These are phyloP conservation scores for Psilopogon haemacephalus DNA, from an alignment of 2,113 vertebrate genomes.

Conservation along the genomic window DNA sequence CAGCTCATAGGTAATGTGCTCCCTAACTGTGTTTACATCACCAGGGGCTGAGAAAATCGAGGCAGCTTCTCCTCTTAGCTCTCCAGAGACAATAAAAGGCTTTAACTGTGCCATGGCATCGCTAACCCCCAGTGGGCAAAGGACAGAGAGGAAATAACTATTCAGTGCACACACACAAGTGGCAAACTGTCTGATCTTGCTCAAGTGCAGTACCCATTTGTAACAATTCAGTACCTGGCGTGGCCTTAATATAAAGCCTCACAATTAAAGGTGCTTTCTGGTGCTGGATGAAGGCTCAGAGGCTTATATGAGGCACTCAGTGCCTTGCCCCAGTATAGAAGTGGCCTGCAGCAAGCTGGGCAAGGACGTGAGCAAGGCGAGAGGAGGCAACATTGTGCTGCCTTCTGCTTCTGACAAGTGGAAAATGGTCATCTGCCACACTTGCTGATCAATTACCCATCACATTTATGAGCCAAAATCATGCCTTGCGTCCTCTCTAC, in stretches of 20 bases:
- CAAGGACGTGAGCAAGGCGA: background rate
- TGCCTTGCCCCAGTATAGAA: background rate
- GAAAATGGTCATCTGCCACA: background rate
- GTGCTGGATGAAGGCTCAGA: background rate
- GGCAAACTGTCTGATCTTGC: background rate
- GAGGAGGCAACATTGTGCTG: rapidly evolving
- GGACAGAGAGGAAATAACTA: background rate
- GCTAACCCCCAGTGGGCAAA: background rate
- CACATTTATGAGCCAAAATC: background rate
- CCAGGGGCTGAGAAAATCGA: background rate
- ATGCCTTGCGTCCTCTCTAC: background rate
- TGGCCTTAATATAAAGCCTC: background rate
- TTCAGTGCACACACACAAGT: rapidly evolving
- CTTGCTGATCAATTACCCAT: background rate
- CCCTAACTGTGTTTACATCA: background rate
- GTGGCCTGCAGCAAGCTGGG: background rate
- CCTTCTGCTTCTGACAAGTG: background rate
- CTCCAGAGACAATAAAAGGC: background rate
- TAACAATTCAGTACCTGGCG: background rate
- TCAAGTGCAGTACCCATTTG: background rate
- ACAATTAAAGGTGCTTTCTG: background rate
- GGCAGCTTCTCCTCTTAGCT: background rate
- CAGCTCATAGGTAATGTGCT: rapidly evolving
- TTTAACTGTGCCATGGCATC: background rate
- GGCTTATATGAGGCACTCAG: background rate